Evolutionary conservation across 2,888 invertebrate species (phyloP).

Genomic region (Idaea dimidiata): DNA sequence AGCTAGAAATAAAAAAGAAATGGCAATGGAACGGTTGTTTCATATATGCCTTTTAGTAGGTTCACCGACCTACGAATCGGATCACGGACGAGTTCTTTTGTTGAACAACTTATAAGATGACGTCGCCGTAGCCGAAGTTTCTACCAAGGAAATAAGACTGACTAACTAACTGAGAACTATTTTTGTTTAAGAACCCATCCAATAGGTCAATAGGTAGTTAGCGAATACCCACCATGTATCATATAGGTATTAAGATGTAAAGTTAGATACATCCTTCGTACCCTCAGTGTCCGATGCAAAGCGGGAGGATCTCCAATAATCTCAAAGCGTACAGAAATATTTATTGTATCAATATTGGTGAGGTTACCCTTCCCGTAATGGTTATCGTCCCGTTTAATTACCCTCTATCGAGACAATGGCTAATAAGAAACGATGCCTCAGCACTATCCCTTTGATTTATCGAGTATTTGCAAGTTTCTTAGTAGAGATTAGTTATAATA

Average conservation of each 20-base stretch:
- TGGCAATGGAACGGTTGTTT: no score
- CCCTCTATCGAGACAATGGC: conserved; percentile 73
- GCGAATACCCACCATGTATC: no score
- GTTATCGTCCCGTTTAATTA: conserved; percentile 76
- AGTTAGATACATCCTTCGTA: not conserved
- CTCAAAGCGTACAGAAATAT: conserved; percentile 59
- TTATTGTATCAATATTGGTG: conserved; percentile 75
- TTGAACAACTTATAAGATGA: no score
- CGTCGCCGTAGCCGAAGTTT: no score
- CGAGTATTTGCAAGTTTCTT: conserved; percentile 57
- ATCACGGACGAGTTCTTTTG: no score
- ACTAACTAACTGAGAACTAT: no score
- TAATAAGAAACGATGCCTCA: conserved; percentile 75
- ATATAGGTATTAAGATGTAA: not conserved
- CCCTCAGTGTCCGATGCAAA: not conserved
- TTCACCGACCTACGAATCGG: no score
- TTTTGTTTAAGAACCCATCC: no score
- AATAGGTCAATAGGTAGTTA: no score
- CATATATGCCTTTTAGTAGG: no score
- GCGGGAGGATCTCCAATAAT: conserved; percentile 46
- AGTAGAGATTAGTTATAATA: conserved; percentile 44
- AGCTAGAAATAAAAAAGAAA: no score
- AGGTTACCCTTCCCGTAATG: conserved; percentile 66
- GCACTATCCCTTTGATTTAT: conserved; percentile 71
- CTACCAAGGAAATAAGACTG: no score